Percentiles rank a stretch among this genome's conserved stretches.
These are phyloP conservation scores for Pseudochirops corinnae DNA, from an alignment of 2,797 vertebrate species.

Conservation along the genomic window DNA sequence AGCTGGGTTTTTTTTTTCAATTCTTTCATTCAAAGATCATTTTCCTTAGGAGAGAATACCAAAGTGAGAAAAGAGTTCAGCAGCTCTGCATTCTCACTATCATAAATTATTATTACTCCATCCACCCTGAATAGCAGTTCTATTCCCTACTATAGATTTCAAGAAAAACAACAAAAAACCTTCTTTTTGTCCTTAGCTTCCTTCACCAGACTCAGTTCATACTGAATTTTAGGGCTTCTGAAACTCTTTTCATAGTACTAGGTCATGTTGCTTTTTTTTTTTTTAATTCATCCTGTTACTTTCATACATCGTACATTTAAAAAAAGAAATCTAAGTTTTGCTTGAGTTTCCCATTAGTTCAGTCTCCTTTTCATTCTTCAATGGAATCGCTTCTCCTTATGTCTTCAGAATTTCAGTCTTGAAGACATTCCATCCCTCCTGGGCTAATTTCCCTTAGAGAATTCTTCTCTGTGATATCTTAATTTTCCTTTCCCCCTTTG, in stretches of 20 bases:
- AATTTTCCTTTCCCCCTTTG: not conserved
- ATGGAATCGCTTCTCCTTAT: not conserved
- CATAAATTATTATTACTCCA: not conserved
- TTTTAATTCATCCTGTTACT: not conserved
- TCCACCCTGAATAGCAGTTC: not conserved
- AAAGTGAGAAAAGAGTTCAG: not conserved
- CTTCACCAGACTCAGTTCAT: not conserved
- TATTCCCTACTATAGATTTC: not conserved
- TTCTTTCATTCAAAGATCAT: not conserved
- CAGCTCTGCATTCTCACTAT: not conserved
- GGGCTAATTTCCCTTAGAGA: not conserved
- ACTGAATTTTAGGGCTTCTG: not conserved
- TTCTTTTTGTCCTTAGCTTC: not conserved
- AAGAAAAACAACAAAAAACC: not conserved
- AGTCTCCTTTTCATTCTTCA: not conserved
- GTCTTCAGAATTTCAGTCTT: not conserved
- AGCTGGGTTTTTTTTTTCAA: not conserved
- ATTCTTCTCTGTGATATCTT: not conserved
- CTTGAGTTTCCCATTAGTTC: not conserved
- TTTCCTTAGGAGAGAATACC: not conserved
- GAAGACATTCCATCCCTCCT: not conserved
- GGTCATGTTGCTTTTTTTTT: not conserved
- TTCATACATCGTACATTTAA: not conserved
- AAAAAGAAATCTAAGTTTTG: not conserved
- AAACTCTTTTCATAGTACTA: not conserved